Evolutionary conservation across 2,797 vertebrate genomes (phyloP), one percentile per base, ranked within the genome.

Genomic region (Adrianichthys oophorus): DNA sequence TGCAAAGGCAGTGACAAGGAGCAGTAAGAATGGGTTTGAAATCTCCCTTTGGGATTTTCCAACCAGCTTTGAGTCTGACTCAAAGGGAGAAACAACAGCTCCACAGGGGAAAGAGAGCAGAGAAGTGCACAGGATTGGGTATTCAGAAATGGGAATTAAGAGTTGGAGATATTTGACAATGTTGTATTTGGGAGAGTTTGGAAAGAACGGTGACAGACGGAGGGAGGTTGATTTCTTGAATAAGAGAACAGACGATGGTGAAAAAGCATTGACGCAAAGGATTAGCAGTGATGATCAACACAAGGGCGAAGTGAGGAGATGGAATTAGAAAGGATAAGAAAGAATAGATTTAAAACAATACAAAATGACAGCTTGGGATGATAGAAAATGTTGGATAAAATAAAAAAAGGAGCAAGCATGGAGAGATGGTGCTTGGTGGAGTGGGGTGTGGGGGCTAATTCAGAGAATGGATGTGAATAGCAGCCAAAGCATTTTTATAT

Each of bases 1-100:
- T 96, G 93, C 93, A 94, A 93, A 93, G 91, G 93, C 94, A 95
- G 93, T 95, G 95, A 94, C 93, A 94, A 95, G 95, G 94, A 94
- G 88, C 92, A 91, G 76, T 80, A 89, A 87, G 59, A 72, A 50
- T 18, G 90, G 93, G 94, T 98, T 94, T 88, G 97, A 91, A 92
- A 86, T 88, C 80, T 93, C 62, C 32, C 8, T 81, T 79, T 23
- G 77, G 85, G 85, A 78, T 82, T 76, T 89, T 84, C 72, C 62
- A 68, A 47, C 56, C 58, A 51, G 70, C 74, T 74, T 74, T 72
- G 78, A 74, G 74, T 85, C 72, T 80, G 82, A 85, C 72, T 85
- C 82, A 81, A 69, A 68, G 74, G 74, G 63, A 75, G 86, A 74
- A 80, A 83, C 78, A 76, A 68, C 57, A 72, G 60, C 57, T 43